Evolutionary conservation across 2,797 vertebrate species (phyloP), one percentile per base, ranked within the genome.

Genomic region (Hemibagrus guttatus): DNA sequence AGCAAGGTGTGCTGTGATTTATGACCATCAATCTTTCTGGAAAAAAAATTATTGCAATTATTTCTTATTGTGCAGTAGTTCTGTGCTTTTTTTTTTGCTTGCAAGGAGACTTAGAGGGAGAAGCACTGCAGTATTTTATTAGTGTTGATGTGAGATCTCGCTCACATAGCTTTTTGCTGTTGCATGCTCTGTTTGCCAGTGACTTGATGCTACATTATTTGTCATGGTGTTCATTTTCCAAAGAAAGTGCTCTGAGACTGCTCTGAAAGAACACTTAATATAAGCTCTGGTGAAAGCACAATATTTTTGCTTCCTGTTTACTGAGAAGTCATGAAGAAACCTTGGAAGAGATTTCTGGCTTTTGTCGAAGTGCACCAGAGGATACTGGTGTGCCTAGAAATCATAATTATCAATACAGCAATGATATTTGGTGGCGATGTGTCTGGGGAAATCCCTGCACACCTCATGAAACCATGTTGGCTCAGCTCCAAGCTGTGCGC

Each of bases 21-120:
- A 86, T 90, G 92, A 91, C 91, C 78, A 80, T 61, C 78, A 61
- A 61, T 80, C 58, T 61, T 61, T 61, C 35, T 61, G 3, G 0
- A 13, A 64, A 69, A 3, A 49, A 31, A 92, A 89, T 84, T 28
- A 14, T 39, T 21, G 23, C 90, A 90, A 92, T 91, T 91, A 93
- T 92, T 85, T 61, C 58, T 42, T 64, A 78, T 59, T 59, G 90
- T 91, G 90, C 90, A 88, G 89, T 90, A 86, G 84, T 91, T 87
- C 90, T 74, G 75, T 72, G 87, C 86, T 79, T 49, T 49, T 46
- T 46, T 49, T 49, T 64, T 0, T n/a, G 80, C 87, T 39, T 64
- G 59, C 64, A 64, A 56, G 28, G 46, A 64, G 26, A 64, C 59
- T 64, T 81, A 11, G 42, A 64, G 59, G 7, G 13, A 49, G 14